phyloP scores from a whole-genome alignment of 1,140 invertebrate species.

The Drosophila sulfurigaster region DNA sequence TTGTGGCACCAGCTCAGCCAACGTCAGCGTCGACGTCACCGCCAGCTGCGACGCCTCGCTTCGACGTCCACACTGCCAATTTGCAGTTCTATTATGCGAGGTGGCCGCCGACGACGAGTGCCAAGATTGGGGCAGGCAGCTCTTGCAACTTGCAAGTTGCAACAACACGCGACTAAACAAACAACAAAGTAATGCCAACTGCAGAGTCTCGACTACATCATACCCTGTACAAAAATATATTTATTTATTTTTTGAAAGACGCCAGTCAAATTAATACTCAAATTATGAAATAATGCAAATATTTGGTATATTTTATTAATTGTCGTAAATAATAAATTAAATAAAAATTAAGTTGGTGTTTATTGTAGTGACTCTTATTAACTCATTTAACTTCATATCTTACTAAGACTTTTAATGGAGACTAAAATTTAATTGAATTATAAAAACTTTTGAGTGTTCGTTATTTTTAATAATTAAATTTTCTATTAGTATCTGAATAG shows the following conservation, averaged over 20 bases:
- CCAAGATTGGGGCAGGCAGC: slow-evolving; percentile 9
- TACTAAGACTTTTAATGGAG: too few species aligned
- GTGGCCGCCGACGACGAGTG: slow-evolving; percentile 22
- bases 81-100: slow-evolving; percentile 33
- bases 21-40: slow-evolving; percentile 4
- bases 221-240: background rate
- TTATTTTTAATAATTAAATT: too few species aligned
- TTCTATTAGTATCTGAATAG: too few species aligned
- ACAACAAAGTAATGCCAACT: background rate
- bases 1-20: slow-evolving; percentile 48
- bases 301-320: too few species aligned
- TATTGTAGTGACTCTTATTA: too few species aligned
- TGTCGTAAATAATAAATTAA: too few species aligned
- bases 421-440: too few species aligned
- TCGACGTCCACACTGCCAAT: slow-evolving; percentile 27
- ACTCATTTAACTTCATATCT: too few species aligned
- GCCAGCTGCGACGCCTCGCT: slow-evolving; percentile 10
- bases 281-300: too few species aligned
- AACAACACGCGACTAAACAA: slow-evolving; percentile 21
- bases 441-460: too few species aligned
- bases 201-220: background rate
- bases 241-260: background rate
- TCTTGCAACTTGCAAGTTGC: background rate
- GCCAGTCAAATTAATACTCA: too few species aligned
- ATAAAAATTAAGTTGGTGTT: too few species aligned